phyloP scores from a whole-genome alignment of 2,113 vertebrate genomes.

The Apaloderma vittatum region DNA sequence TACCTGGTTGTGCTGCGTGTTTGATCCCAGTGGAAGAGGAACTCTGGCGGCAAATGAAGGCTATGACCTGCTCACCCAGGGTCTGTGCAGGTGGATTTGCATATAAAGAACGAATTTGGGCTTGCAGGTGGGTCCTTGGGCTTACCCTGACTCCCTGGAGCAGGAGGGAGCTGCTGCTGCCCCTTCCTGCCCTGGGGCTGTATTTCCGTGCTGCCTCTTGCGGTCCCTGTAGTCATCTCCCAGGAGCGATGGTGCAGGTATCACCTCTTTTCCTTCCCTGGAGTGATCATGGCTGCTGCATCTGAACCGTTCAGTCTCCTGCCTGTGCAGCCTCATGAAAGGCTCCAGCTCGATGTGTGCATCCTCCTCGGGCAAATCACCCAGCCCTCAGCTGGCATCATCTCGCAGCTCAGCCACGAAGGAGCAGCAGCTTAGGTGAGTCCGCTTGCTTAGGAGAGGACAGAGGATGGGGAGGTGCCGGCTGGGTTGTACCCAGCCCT shows the following conservation, averaged over 20 bases:
- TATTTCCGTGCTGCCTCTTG: not conserved
- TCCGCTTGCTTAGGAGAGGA: not conserved
- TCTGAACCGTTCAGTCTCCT: not conserved
- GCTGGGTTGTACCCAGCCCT: not conserved
- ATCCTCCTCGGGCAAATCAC: not conserved
- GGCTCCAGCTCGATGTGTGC: not conserved
- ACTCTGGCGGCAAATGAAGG: not conserved
- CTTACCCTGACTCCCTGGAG: not conserved
- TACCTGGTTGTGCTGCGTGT: not conserved
- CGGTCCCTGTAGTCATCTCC: not conserved
- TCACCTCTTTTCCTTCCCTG: not conserved
- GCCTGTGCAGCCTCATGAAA: not conserved
- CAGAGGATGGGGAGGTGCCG: not conserved
- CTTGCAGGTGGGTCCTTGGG: not conserved
- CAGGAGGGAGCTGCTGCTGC: not conserved
- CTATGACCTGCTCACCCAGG: not conserved
- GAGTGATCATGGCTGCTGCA: not conserved
- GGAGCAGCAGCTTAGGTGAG: constrained; percentile 70
- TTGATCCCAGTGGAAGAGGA: not conserved
- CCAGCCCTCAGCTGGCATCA: not conserved
- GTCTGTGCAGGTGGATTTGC: not conserved
- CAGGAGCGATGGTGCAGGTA: not conserved
- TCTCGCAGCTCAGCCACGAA: not conserved
- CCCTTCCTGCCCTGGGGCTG: not conserved
- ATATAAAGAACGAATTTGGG: not conserved